Evolutionary conservation across 30 jellyfish, hydroid and myxozoan species (phyloP), one percentile per base, ranked within the genome.

Genomic region (Aurelia coerulea): DNA sequence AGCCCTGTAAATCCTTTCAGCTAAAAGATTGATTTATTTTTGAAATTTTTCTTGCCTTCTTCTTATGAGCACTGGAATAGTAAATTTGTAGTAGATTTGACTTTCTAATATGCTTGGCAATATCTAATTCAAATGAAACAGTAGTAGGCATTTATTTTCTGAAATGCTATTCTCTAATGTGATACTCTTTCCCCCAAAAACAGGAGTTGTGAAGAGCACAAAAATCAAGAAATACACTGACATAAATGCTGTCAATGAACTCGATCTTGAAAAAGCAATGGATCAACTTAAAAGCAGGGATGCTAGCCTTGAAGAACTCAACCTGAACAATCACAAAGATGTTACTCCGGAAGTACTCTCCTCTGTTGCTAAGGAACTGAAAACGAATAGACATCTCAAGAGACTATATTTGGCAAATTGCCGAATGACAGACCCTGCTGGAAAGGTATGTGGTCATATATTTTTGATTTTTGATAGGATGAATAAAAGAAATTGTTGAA

Each of bases 321-420:
- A 92, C 71, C 73, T 92, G 12, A 92, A 92, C 76, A 92, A 92
- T 79, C 98, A 92, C 84, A 87, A 92, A 78, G 98, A 92, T 19
- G 90, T 87, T 65, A 86, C 88, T 5, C 90, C 41, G 52, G 97
- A 88, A 60, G 79, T 67, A 9, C 84, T 92, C 17, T 29, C 39
- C n/a, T n/a, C 78, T 14, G 87, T 92, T 65, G 98, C 97, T 0
- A 56, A 78, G 66, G 63, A 88, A 16, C 86, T 92, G 58, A 74
- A 83, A 53, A 68, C 73, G 12, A 92, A 92, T 82, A 67, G 32
- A 58, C 63, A 42, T 56, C 70, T 92, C 62, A 92, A 81, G 50
- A 83, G 85, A 12, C 52, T 92, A 74, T 65, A 62, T 35, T 76
- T 92, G 16, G 98, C 98, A 35, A 92, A 92, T 76, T 88, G 97